Evolutionary conservation across 2,797 vertebrate genomes (phyloP), one percentile per base, ranked within the genome.

Genomic region (Melanotaenia pygmaea): DNA sequence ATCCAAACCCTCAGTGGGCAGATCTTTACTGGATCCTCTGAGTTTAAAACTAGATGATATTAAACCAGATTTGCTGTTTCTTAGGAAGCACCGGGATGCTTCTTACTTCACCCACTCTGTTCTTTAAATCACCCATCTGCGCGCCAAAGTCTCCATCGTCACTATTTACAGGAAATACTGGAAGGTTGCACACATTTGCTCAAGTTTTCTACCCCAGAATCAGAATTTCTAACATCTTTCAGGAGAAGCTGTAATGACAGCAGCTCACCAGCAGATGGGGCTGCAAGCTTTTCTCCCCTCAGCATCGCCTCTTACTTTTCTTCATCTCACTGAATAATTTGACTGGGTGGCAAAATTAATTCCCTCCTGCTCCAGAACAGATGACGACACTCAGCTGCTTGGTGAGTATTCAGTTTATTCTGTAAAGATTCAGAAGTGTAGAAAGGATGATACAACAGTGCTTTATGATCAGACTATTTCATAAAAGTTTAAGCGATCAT

Each of bases 381-480:
- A 70, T 4, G 11, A 63, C 56, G 26, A 63, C 8, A 63, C 59
- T 3, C 59, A 26, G 5, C 62, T 86, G 74, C 82, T 89, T 86
- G 85, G 89, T 92, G 92, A 93, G 89, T 93, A 93, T 91, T 94
- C 85, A 76, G 91, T 95, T 95, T 95, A 94, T 94, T 94, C 92
- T 94, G 93, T 93, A 95, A 95, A 95, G 93, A 94, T 93, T 93
- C 92, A 92, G 91, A 94, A 94, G 92, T 94, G 92, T 94, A 94
- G 93, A 95, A 95, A 95, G 93, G 88, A 94, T 93, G 93, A 94
- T 91, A 94, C 92, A 94, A 93, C 93, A 93, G 93, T 93, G 92
- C 91, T 92, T 89, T 88, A 92, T 93, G 91, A 94, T 94, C 92
- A 92, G 89, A 90, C 90, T 90, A 92, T 92, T 93, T 93, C 93